Base-by-base conservation (phyloP, 2,888 invertebrate genomes). In the Ophraella communa region DNA sequence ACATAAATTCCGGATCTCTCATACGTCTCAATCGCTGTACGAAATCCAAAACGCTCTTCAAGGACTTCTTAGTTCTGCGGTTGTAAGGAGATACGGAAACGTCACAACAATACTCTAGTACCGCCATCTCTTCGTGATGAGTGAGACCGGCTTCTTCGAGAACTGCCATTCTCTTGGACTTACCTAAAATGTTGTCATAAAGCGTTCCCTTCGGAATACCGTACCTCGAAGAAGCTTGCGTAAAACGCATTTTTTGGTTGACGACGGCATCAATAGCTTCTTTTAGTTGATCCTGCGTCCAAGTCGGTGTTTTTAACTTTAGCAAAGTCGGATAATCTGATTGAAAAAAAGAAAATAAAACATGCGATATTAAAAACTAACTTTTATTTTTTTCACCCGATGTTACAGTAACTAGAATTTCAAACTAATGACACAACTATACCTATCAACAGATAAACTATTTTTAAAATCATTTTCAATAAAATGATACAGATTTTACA, bases 181-280 rank as follows among this genome's bases (percentile, higher is more conserved):
- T 91, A 3, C 91, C 91, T 69, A 91, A 82, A 73, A 91, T 91
- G 78, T 91, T 91, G 82, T 91, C 91, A 82, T 91, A 91, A 33
- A 91, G 84, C 0, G 91, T 91, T 58, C 91, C 91, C 80, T 91
- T 91, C 0, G 91, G 91, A 78, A 91, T 91, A 65, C 89, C 88
- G 82, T 87, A 91, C 74, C 86, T 85, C 17, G 88, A 84, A 11
- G 91, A 88, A 0, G 91, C 91, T 80, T 91, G 90, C 4, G 91
- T 91, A 82, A 92, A 91, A 65, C 91, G 87, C 90, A 91, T 89
- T 79, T 86, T 86, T 81, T 91, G 91, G 3, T 87, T 88, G 72
- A 91, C 88, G 53, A 91, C 91, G 0, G 91, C 91, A 74, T 89
- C 88, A 68, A 92, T 90, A 47, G 91, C 91, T 78, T 91, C 89